Evolutionary conservation across 2,888 invertebrate genomes (phyloP).

Genomic region (Phalera bucephala): DNA sequence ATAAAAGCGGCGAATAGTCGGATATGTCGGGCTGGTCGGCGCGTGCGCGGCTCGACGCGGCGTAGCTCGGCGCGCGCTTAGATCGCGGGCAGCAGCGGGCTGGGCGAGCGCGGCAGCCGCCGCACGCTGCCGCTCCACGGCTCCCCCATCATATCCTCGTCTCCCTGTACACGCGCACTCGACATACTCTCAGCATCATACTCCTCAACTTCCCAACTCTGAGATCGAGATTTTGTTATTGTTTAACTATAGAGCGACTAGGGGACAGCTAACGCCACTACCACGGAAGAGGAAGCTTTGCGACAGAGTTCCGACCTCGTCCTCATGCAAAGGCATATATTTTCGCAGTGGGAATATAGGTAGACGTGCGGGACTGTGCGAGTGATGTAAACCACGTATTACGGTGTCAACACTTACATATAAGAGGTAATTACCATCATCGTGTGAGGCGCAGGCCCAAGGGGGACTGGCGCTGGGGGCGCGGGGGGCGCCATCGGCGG

Average conservation of each 20-base stretch:
- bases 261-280: conserved; percentile 43
- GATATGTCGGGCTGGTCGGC: conserved; percentile 46
- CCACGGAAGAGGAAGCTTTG: conserved; percentile 38
- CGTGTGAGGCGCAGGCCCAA: conserved; percentile 76
- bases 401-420: conserved; percentile 83
- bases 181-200: conserved; percentile 82
- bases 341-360: conserved; percentile 38
- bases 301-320: conserved; percentile 30
- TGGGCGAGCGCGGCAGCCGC: conserved; percentile 66
- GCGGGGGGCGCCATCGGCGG: conserved; percentile 68
- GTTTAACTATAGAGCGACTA: conserved; percentile 67
- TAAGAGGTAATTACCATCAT: conserved; percentile 84
- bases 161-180: conserved; percentile 84
- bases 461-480: conserved; percentile 64
- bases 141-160: conserved; percentile 85
- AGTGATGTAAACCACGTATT: conserved; percentile 78
- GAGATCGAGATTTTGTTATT: conserved; percentile 77
- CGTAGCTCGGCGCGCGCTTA: conserved; percentile 41
- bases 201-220: conserved; percentile 81
- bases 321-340: conserved; percentile 34
- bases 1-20: conserved; percentile 38
- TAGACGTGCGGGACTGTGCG: conserved; percentile 73
- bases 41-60: conserved; percentile 6
- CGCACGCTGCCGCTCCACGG: conserved; percentile 77
- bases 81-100: conserved; percentile 73